A percentile compares a stretch with the other conserved stretches of the same genome.
Evolutionary conservation across 92 coral and sea anemone genomes (phyloP).

Genomic region (Umimayanthus kanabou): DNA sequence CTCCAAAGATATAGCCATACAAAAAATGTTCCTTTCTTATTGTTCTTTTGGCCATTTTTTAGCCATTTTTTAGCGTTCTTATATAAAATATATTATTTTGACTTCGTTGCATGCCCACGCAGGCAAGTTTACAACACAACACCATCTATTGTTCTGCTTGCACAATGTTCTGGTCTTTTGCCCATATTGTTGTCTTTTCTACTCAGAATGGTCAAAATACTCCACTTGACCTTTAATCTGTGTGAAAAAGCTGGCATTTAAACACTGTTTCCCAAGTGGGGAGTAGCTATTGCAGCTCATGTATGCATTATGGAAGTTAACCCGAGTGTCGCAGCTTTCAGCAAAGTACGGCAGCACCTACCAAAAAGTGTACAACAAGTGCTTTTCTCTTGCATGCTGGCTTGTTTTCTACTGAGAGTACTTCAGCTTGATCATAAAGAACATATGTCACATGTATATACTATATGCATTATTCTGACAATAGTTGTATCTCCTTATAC

Average conservation of each 20-base stretch:
- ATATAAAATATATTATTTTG: neutral
- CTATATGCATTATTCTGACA: neutral
- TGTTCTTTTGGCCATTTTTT: no score
- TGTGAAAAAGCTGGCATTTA: neutral
- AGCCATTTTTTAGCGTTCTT: neutral
- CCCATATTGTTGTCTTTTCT: slow-evolving; percentile 3
- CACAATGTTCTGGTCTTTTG: neutral
- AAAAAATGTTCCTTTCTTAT: no score
- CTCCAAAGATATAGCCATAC: no score
- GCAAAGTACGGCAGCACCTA: neutral
- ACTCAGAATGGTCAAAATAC: neutral
- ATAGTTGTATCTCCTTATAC: no score
- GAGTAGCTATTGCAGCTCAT: no score
- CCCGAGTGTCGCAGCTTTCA: neutral
- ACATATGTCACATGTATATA: neutral
- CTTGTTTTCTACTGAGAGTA: neutral
- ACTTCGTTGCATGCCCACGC: neutral
- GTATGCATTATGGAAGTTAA: neutral
- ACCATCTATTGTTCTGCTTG: neutral
- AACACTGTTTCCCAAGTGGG: no score
- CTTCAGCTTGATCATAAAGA: neutral
- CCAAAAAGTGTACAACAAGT: neutral
- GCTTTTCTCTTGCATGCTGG: neutral
- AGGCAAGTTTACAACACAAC: neutral
- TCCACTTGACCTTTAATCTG: neutral